Evolutionary conservation across 2,113 vertebrate species (phyloP).

Genomic region (Boulengeromyrus knoepffleri): DNA sequence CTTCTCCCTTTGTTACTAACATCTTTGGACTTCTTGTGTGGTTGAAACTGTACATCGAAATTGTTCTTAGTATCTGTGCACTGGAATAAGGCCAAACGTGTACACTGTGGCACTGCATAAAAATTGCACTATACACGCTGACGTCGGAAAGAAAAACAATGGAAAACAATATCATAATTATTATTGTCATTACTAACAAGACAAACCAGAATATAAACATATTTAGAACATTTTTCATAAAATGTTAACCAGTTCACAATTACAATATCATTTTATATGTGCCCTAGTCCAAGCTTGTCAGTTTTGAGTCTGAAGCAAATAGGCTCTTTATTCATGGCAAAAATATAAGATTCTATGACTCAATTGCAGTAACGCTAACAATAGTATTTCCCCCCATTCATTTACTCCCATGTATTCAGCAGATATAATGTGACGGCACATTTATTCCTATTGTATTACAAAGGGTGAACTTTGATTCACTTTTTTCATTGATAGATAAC

Average conservation of each 20-base stretch:
- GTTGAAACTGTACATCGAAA: not conserved
- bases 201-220: not conserved
- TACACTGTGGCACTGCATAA: not conserved
- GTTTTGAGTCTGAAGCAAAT: not conserved
- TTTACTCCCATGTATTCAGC: not conserved
- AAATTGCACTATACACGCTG: not conserved
- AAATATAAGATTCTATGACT: not conserved
- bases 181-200: not conserved
- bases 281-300: not conserved
- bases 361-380: not conserved
- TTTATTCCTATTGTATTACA: not conserved
- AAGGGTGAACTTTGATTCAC: not conserved
- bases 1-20: not conserved
- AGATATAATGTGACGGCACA: not conserved
- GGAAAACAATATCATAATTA: not conserved
- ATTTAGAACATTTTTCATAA: not conserved
- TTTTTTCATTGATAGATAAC: constrained; percentile 1
- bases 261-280: not conserved
- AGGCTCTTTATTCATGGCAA: not conserved
- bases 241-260: not conserved
- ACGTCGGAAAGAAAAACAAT: not conserved
- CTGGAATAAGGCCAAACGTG: not conserved
- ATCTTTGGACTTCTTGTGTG: not conserved
- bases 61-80: not conserved
- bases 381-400: not conserved